These are phyloP conservation scores for Himantopus leucocephalus DNA, from an alignment of 2,113 vertebrate species.

Conservation along the genomic window DNA sequence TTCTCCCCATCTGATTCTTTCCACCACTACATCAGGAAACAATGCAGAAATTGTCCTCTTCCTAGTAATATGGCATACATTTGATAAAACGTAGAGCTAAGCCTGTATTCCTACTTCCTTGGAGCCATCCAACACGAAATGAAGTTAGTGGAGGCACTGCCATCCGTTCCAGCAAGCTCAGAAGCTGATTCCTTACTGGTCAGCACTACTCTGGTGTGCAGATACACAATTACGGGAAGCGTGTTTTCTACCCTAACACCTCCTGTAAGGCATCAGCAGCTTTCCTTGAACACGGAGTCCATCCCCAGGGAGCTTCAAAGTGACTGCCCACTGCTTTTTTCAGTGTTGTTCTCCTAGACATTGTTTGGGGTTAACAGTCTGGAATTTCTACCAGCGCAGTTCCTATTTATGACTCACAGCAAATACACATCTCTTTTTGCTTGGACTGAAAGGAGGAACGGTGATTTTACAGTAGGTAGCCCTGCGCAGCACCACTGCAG, in stretches of 20 bases:
- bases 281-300: background rate
- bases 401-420: background rate
- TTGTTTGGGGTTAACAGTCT: background rate
- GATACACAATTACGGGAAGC: background rate
- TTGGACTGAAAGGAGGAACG: background rate
- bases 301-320: background rate
- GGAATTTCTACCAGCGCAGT: background rate
- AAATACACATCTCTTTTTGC: background rate
- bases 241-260: background rate
- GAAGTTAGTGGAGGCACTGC: background rate
- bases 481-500: background rate
- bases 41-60: background rate
- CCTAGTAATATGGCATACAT: background rate
- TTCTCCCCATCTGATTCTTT: background rate
- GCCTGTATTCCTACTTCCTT: background rate
- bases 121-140: background rate
- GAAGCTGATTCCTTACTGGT: background rate
- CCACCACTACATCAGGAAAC: background rate
- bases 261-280: background rate
- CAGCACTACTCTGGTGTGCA: background rate
- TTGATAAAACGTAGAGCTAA: background rate
- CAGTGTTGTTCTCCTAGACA: background rate
- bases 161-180: background rate
- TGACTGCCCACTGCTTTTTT: background rate
- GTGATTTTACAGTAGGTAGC: background rate